Evolutionary conservation across 92 coral and sea anemone species (phyloP).

Genomic region (Siderastrea radians): DNA sequence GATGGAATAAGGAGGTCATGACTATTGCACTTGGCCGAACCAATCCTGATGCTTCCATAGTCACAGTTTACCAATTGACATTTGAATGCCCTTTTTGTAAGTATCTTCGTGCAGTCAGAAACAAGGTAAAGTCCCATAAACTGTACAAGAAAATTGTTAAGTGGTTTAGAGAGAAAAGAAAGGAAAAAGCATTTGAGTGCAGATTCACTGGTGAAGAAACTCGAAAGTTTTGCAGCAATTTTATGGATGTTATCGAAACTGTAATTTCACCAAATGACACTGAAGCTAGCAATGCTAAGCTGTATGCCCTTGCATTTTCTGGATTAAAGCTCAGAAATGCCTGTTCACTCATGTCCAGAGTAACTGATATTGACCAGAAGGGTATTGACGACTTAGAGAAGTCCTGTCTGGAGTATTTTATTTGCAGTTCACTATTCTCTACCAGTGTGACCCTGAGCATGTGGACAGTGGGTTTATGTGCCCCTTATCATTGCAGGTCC

Average conservation of each 20-base stretch:
- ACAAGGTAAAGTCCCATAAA: constrained; percentile 76
- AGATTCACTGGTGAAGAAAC: constrained; percentile 85
- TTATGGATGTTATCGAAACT: constrained; percentile 52
- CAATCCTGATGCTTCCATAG: constrained; percentile 51
- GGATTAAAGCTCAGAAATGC: constrained; percentile 69
- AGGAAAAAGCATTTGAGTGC: constrained; percentile 61
- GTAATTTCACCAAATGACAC: constrained; percentile 54
- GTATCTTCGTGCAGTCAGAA: constrained; percentile 83
- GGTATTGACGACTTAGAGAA: constrained; percentile 20
- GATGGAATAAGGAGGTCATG: constrained; percentile 83
- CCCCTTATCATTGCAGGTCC: constrained; percentile 67
- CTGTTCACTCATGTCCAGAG: constrained; percentile 66
- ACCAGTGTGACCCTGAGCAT: constrained; percentile 66
- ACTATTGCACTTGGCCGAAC: constrained; percentile 72
- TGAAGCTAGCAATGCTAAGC: constrained; percentile 43
- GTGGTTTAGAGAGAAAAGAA: constrained; percentile 74
- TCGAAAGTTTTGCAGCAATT: constrained; percentile 70
- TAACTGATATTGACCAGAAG: constrained; percentile 66
- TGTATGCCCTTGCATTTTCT: constrained; percentile 52
- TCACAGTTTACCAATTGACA: constrained; percentile 65
- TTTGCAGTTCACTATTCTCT: constrained; percentile 68
- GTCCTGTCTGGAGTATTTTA: constrained; percentile 62
- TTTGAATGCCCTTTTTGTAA: constrained; percentile 81
- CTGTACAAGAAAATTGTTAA: constrained; percentile 76
- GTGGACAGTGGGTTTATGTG: constrained; percentile 24